Base-by-base conservation (phyloP, 2,888 invertebrate species). In the Ennomos erosarius region DNA sequence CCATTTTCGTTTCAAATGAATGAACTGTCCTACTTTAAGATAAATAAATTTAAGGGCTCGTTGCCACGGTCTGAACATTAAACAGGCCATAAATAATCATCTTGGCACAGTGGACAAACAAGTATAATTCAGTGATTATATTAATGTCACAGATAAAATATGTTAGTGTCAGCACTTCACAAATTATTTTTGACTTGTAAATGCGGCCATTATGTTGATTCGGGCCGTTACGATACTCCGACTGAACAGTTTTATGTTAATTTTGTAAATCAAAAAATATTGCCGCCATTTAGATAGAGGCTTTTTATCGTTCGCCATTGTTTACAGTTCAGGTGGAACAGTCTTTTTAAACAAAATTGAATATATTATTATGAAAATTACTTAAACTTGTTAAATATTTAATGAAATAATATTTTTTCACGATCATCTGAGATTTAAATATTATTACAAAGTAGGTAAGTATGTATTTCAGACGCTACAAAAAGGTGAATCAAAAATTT, bases 251-350 rank as follows among this genome's bases (percentile, higher is more conserved):
- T 70, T 73, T 70, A 73, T 70, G 71, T 61, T 67, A 65, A 73
- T 69, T 67, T 71, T 69, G 67, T 65, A 67, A 74, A 69, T 74
- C 69, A 69, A 70, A 73, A 73, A 73, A 74, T 74, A 75, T 74
- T 63, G 67, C 69, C 59, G 47, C 61, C 67, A 70, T 75, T 75
- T 69, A 26, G 26, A 26, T 26, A 69, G 66, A 58, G 53, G 39
- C 65, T 71, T 65, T 60, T 73, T 72, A 68, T 71, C 68, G 62
- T 57, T 50, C 53, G 57, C 55, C 62, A 46, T 61, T 57, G 58
- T 45, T 48, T 47, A 50, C 62, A 67, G 59, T 58, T 58, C 54
- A 52, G 43, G 38, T 38, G 38, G 10, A 9, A 40, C 16, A 16
- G 26, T 26, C 26, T 3, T 26, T 26, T 6, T 26, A 26, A 26